A percentile compares a stretch with the other conserved stretches of the same genome.
Conservation (phyloP, 2,797 vertebrate species). For the Nyctibius grandis region DNA sequence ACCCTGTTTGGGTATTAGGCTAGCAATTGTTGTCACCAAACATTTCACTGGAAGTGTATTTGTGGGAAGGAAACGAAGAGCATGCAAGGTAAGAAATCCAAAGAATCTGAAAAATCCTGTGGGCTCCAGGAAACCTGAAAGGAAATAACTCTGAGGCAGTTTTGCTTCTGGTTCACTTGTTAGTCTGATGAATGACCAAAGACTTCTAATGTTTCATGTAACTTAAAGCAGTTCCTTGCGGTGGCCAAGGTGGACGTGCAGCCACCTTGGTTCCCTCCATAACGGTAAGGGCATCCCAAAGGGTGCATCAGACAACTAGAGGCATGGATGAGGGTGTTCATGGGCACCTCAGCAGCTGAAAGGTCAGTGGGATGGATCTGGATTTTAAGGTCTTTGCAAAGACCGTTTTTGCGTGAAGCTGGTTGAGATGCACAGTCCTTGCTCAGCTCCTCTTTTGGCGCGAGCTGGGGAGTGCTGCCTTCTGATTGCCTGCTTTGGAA, state of each 20-base stretch:
- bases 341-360: background rate
- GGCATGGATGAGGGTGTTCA: background rate
- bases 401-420: background rate
- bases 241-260: background rate
- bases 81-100: background rate
- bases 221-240: background rate
- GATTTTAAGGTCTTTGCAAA: background rate
- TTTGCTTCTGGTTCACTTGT: background rate
- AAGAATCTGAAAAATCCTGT: background rate
- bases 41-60: background rate
- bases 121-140: background rate
- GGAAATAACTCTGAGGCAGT: background rate
- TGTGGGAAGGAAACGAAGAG: background rate
- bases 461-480: background rate
- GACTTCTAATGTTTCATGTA: background rate
- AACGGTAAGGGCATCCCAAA: accelerated
- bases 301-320: accelerated
- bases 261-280: accelerated
- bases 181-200: background rate
- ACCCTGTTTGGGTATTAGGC: background rate
- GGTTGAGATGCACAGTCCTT: background rate
- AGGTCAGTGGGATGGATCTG: accelerated
- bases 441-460: background rate
- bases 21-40: background rate
- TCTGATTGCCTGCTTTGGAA: background rate